These are phyloP conservation scores for Apodemia duryi DNA, from an alignment of 2,888 invertebrate species.

Conservation along the genomic window DNA sequence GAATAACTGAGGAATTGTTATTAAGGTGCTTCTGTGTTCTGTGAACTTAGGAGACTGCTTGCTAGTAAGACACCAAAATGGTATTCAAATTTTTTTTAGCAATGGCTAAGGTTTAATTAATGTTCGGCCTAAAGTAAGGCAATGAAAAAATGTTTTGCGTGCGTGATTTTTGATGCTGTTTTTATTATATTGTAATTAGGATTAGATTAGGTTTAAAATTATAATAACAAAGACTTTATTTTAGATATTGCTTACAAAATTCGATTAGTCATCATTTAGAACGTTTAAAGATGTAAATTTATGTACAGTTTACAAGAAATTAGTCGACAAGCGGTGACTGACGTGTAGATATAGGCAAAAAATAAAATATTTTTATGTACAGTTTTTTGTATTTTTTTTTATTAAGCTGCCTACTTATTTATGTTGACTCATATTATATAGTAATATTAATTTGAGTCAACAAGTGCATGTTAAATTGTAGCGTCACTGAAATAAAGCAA, in stretches of 20 bases:
- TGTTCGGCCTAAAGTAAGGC: constrained; percentile 24
- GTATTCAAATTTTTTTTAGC: constrained; percentile 25
- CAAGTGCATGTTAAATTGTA: constrained; percentile 16
- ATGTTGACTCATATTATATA: constrained; percentile 30
- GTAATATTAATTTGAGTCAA: constrained; percentile 12
- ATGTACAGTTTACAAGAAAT: constrained; percentile 40
- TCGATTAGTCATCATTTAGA: constrained; percentile 28
- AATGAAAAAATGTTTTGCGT: constrained; percentile 12
- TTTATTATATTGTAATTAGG: constrained; percentile 18
- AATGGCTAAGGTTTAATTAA: constrained; percentile 14
- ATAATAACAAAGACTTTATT: constrained; percentile 32
- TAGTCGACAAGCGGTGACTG: constrained; percentile 38
- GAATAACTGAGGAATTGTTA: constrained; percentile 25
- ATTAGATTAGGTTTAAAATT: constrained; percentile 25
- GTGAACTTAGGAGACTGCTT: constrained; percentile 31
- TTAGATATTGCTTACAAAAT: constrained; percentile 30
- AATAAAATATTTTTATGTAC: constrained; percentile 49
- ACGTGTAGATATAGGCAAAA: constrained; percentile 42
- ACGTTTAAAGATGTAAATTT: constrained; percentile 41
- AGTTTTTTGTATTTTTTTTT: constrained; percentile 39
- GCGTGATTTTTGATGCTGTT: constrained; percentile 26
- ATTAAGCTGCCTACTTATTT: constrained; percentile 38
- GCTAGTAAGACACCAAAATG: constrained; percentile 28
- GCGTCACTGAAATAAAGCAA: background rate
- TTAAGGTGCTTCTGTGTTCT: constrained; percentile 28